A percentile compares a stretch with the other conserved stretches of the same genome.
Evolutionary conservation across 2,113 vertebrate species (phyloP).

Genomic region (Podarcis cretensis): DNA sequence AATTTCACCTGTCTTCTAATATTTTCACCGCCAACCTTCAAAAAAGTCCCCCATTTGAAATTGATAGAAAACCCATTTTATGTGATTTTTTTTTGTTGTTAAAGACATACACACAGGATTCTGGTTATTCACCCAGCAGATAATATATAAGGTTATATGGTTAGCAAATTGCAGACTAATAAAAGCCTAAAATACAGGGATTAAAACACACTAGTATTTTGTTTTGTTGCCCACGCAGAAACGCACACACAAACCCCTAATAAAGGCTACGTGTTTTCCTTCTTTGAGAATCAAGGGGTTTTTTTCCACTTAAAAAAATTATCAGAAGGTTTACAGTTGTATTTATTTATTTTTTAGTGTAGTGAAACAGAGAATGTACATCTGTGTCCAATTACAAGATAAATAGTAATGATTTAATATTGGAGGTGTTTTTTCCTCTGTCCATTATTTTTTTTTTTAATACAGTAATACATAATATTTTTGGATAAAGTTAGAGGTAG

Average conservation of each 20-base stretch:
- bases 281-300: too few species aligned
- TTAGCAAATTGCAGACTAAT: neutral
- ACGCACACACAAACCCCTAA: neutral
- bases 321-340: too few species aligned
- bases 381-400: too few species aligned
- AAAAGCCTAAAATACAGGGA: neutral
- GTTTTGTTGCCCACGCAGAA: too few species aligned
- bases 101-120: neutral
- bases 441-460: too few species aligned
- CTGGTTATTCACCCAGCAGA: neutral
- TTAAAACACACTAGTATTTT: neutral
- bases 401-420: neutral
- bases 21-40: constrained; percentile 61
- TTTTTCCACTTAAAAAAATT: too few species aligned
- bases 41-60: constrained; percentile 30
- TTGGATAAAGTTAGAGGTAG: too few species aligned
- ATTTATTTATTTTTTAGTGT: too few species aligned
- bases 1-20: constrained; percentile 28
- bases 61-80: neutral
- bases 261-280: too few species aligned
- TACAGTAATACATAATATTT: too few species aligned
- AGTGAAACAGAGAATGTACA: too few species aligned
- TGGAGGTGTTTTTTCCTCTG: neutral
- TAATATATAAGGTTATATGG: too few species aligned
- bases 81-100: neutral